Evolutionary conservation across 2,113 vertebrate species (phyloP).

Genomic region (Dinomys branickii): DNA sequence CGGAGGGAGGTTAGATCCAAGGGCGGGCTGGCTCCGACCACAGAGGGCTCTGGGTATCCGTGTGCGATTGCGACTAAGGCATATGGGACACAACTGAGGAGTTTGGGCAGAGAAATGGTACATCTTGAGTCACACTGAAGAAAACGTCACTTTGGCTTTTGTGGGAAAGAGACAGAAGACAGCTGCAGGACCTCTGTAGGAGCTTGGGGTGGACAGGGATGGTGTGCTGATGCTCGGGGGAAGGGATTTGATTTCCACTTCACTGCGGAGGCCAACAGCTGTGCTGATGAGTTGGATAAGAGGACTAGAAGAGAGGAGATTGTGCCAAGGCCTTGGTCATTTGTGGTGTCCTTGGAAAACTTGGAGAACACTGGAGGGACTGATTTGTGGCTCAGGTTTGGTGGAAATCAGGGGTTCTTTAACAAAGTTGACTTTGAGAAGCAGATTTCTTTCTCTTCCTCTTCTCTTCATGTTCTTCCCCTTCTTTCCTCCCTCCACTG

Average conservation of each 20-base stretch:
- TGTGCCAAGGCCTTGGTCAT: not conserved
- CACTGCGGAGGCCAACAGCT: fast-evolving
- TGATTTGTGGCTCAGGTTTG: not conserved
- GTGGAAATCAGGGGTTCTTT: not conserved
- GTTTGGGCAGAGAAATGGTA: not conserved
- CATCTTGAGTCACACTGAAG: not conserved
- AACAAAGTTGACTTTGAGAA: not conserved
- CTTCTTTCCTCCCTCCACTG: not conserved
- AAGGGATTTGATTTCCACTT: not conserved
- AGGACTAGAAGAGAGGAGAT: not conserved
- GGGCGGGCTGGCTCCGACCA: too few relatives aligned
- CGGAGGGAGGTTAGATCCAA: not conserved
- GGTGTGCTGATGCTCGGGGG: fast-evolving
- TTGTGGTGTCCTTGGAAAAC: not conserved
- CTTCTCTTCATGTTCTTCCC: fast-evolving
- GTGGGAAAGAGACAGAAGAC: not conserved
- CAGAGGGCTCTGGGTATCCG: fast-evolving
- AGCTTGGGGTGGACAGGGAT: not conserved
- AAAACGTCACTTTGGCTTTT: not conserved
- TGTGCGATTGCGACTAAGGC: not conserved
- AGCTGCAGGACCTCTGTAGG: not conserved
- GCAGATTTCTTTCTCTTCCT: not conserved
- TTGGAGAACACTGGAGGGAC: not conserved
- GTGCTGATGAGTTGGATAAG: not conserved
- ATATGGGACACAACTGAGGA: not conserved